Conservation (phyloP, 2,113 vertebrate species). For the Chaetodon trifascialis region DNA sequence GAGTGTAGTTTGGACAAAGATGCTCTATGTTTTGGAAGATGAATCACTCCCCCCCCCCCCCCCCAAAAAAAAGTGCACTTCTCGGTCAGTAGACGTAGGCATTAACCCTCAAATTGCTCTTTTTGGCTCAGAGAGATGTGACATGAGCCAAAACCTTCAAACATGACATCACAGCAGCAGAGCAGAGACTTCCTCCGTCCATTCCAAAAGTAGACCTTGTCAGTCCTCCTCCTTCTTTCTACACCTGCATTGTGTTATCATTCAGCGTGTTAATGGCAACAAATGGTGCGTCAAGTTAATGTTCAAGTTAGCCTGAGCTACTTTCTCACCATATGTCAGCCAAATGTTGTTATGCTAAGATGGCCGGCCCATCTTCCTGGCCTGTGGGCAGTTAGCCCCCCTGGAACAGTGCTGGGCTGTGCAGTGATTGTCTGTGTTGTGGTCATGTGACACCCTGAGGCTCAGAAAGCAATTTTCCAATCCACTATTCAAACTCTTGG, state of each 20-base stretch:
- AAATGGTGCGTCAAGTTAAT: constrained; percentile 33
- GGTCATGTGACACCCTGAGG: background rate
- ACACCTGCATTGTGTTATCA: constrained; percentile 41
- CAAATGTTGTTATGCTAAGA: constrained; percentile 60
- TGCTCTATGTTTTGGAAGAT: constrained; percentile 24
- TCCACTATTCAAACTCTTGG: background rate
- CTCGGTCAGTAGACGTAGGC: constrained; percentile 13
- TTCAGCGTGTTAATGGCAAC: constrained; percentile 34
- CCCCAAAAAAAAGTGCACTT: background rate
- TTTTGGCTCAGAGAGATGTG: constrained; percentile 15
- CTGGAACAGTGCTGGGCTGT: constrained; percentile 4
- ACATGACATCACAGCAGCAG: constrained; percentile 30
- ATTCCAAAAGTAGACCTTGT: background rate
- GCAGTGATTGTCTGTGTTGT: background rate
- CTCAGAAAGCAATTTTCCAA: background rate
- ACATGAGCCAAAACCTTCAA: constrained; percentile 2
- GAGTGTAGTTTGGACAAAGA: constrained; percentile 49
- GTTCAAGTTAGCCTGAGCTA: constrained; percentile 5
- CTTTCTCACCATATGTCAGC: constrained; percentile 50
- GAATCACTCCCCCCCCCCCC: constrained; percentile 10
- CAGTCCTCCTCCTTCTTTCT: background rate
- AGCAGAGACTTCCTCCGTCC: constrained; percentile 22
- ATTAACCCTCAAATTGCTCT: background rate
- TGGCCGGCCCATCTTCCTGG: constrained; percentile 18
- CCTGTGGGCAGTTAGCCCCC: background rate